phyloP scores from a whole-genome alignment of 2,797 vertebrate genomes.

The Dendrocincla fuliginosa region DNA sequence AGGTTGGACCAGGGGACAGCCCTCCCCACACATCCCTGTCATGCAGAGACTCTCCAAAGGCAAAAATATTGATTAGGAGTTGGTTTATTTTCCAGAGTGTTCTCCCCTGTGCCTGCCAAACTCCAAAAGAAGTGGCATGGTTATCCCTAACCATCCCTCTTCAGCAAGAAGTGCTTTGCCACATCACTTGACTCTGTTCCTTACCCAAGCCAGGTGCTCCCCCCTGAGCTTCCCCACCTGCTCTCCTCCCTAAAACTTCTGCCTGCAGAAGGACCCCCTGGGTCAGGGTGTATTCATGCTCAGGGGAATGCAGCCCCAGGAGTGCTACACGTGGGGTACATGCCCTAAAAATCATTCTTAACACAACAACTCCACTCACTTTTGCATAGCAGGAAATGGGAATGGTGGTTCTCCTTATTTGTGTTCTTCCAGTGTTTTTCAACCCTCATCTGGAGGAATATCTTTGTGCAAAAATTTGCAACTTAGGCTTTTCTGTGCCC shows the following conservation, averaged over 20 bases:
- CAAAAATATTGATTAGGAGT: not conserved
- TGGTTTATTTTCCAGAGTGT: not conserved
- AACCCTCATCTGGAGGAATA: not conserved
- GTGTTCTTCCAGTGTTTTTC: not conserved
- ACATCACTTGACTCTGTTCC: not conserved
- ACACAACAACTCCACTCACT: not conserved
- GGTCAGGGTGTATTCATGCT: not conserved
- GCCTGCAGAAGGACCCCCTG: not conserved
- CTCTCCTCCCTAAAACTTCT: not conserved
- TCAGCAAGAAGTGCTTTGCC: not conserved
- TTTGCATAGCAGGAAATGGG: not conserved
- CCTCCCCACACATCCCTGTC: not conserved
- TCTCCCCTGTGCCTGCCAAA: not conserved
- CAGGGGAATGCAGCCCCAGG: not conserved
- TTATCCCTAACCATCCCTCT: not conserved
- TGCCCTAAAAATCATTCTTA: not conserved
- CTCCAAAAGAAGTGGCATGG: not conserved
- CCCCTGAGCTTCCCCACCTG: not conserved
- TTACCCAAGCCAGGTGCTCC: not conserved
- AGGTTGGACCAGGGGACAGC: not conserved
- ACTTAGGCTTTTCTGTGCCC: not conserved
- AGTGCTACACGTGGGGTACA: not conserved
- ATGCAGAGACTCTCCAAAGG: not conserved
- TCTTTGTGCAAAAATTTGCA: slow-evolving; percentile 11
- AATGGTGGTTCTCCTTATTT: not conserved